These are phyloP conservation scores for Drosophila anomalipes DNA, from an alignment of 2,888 invertebrate genomes.

Conservation along the genomic window DNA sequence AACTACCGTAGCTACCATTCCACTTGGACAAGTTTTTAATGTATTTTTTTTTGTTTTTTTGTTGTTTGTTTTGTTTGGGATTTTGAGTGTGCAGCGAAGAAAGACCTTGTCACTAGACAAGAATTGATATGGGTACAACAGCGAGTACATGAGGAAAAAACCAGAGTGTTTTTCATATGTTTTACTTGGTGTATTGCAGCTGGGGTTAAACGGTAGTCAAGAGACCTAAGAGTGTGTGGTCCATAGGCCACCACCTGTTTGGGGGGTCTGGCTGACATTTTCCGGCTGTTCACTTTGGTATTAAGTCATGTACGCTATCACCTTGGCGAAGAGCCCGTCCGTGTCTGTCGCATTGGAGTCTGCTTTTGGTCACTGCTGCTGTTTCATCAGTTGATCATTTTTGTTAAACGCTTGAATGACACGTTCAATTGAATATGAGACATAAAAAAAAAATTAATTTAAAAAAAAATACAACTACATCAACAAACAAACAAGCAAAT, in stretches of 20 bases:
- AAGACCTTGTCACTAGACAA: slow-evolving; percentile 40
- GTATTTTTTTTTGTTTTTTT: neutral
- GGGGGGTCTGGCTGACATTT: slow-evolving; percentile 10
- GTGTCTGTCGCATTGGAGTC: slow-evolving; percentile 12
- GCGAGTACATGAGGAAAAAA: slow-evolving; percentile 15
- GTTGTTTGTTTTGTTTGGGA: slow-evolving; percentile 5
- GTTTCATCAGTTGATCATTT: slow-evolving; percentile 40
- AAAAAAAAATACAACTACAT: slow-evolving; percentile 12
- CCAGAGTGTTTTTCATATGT: slow-evolving; percentile 5
- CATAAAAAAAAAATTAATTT: slow-evolving; percentile 30
- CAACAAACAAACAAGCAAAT: slow-evolving; percentile 10
- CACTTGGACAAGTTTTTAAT: neutral
- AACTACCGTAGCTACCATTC: neutral
- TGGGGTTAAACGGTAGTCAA: slow-evolving; percentile 39
- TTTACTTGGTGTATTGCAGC: neutral
- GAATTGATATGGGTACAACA: slow-evolving; percentile 42
- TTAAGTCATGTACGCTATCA: slow-evolving; percentile 39
- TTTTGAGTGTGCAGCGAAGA: slow-evolving; percentile 21
- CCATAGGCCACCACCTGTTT: slow-evolving; percentile 23
- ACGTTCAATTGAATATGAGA: slow-evolving; percentile 77
- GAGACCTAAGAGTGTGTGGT: slow-evolving; percentile 1
- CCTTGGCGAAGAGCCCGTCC: slow-evolving; percentile 32
- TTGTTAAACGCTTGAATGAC: slow-evolving; percentile 73
- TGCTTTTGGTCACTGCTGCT: slow-evolving; percentile 13
- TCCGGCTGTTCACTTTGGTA: slow-evolving; percentile 22